Base-by-base conservation (phyloP, 2,113 vertebrate genomes). In the Phasianus colchicus region DNA sequence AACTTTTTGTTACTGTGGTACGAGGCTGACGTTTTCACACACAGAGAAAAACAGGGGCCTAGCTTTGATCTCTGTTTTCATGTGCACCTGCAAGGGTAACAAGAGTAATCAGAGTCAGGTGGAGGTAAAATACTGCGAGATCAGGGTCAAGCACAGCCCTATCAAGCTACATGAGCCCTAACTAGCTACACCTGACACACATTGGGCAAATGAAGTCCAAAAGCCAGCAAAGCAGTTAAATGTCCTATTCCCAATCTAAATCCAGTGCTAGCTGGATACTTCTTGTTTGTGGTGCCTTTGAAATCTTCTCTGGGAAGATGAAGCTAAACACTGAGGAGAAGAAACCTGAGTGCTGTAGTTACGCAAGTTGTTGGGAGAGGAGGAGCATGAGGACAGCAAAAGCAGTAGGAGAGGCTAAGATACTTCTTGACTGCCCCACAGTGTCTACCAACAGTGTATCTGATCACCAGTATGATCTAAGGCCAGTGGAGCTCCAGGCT, bases 81-180 rank as follows among this genome's bases (percentile, higher is more conserved):
- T 69, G 60, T 20, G 20, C 0, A 1, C 42, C 74, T 84, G 40
- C 66, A 43, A 89, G 36, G 61, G 54, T 70, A 79, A 64, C 52
- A 27, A 57, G 29, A 72, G 80, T 60, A 88, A 42, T 16, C 38
- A 32, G 66, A 78, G 61, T 4, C 14, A 32, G 40, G 5, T 0
- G 1, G 40, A 81, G n/a, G 75, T 43, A 8, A 79, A 76, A 38
- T 54, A 20, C 14, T 65, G 47, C 20, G 61, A 24, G 25, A 32
- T 8, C 30, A 9, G 22, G 32, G 45, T 1, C 1, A 3, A 54
- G 54, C 58, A 69, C 30, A 83, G 54, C 16, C 1, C 0, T 60
- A 2, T 43, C 3, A 3, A 29, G 8, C 48, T 43, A 27, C 32
- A 19, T 32, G 34, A 48, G 24, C 40, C 38, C 42, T 45, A 38